A percentile compares a stretch with the other conserved stretches of the same genome.
These are phyloP conservation scores for Talpa occidentalis DNA, from an alignment of 2,113 vertebrate species.

Conservation along the genomic window DNA sequence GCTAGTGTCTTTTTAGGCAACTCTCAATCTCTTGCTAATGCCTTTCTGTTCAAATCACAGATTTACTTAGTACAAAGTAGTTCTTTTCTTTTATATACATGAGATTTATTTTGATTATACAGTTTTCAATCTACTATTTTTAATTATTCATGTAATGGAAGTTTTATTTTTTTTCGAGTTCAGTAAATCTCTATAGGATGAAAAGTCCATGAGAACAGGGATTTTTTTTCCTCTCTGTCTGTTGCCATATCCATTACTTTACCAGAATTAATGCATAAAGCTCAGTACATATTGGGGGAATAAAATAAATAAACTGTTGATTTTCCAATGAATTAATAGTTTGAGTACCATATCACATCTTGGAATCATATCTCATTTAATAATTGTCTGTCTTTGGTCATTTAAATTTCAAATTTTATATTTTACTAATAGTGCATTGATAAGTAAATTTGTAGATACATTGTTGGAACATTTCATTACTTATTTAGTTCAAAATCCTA, in stretches of 20 bases:
- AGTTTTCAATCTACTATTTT: constrained; percentile 38
- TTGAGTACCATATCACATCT: neutral
- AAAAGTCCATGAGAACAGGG: neutral
- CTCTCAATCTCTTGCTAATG: neutral
- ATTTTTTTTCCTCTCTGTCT: neutral
- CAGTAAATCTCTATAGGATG: neutral
- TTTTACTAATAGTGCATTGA: neutral
- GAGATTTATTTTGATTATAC: neutral
- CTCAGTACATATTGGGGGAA: neutral
- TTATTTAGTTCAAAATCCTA: constrained; percentile 31
- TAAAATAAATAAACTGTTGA: neutral
- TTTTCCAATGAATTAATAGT: neutral
- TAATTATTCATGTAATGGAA: neutral
- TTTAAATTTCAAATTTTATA: neutral
- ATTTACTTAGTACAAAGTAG: neutral
- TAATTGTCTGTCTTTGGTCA: neutral
- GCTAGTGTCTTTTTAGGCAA: neutral
- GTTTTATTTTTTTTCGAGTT: neutral
- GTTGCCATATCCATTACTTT: neutral
- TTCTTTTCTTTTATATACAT: constrained; percentile 1
- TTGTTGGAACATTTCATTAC: neutral
- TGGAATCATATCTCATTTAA: neutral
- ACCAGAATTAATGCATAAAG: neutral
- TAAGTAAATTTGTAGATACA: neutral
- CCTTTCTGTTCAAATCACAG: neutral